Percentiles rank a stretch among this genome's conserved stretches.
These are phyloP conservation scores for Drosophila obscura DNA, from an alignment of 1,140 invertebrate genomes.

Conservation along the genomic window DNA sequence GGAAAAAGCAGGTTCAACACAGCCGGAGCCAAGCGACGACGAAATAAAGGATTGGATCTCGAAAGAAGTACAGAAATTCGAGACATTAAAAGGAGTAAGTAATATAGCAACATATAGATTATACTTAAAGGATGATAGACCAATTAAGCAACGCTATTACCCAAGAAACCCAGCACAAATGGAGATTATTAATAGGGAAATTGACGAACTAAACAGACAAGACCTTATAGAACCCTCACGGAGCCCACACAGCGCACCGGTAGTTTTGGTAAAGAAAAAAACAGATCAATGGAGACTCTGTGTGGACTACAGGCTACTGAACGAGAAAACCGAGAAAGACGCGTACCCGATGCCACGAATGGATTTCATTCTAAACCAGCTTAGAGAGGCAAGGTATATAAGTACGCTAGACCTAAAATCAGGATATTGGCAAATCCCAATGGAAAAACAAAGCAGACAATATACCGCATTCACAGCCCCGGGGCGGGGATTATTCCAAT, in stretches of 20 bases:
- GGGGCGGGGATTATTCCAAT: neutral
- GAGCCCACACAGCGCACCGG: slow-evolving; percentile 2
- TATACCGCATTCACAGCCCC: neutral
- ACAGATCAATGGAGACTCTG: slow-evolving; percentile 1
- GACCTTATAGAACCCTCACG: neutral
- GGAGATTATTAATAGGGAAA: neutral
- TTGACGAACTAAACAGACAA: neutral
- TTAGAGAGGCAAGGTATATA: neutral
- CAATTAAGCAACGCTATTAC: slow-evolving; percentile 1
- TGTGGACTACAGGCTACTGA: neutral
- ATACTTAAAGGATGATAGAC: neutral
- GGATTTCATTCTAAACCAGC: neutral
- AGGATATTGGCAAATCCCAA: slow-evolving; percentile 4
- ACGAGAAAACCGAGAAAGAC: neutral
- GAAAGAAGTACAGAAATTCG: neutral
- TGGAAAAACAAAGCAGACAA: neutral
- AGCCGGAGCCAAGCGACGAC: too few species aligned
- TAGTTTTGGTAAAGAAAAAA: slow-evolving; percentile 1
- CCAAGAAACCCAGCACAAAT: neutral
- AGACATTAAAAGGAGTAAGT: neutral
- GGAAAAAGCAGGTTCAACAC: too few species aligned
- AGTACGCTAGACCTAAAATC: neutral
- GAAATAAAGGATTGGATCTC: neutral
- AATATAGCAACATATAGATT: neutral
- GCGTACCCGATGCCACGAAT: slow-evolving; percentile 1